These are phyloP conservation scores for Sula dactylatra DNA, from an alignment of 2,113 vertebrate genomes.

Conservation along the genomic window DNA sequence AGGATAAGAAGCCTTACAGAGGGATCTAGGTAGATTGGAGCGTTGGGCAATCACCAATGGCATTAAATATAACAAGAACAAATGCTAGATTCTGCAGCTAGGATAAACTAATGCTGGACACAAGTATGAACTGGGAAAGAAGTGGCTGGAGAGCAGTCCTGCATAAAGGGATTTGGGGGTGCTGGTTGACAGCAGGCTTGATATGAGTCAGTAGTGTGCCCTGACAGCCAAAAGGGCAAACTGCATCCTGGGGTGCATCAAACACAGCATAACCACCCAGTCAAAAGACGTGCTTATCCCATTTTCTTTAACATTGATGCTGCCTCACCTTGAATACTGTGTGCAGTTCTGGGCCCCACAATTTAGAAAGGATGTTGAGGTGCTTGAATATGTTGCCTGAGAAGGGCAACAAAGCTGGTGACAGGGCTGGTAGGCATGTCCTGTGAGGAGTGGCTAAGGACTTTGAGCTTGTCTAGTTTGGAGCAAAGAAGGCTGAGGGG, in stretches of 20 bases:
- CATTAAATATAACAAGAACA: neutral
- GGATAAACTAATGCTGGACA: neutral
- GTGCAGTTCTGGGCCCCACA: neutral
- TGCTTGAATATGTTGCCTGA: neutral
- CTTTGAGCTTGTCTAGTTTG: neutral
- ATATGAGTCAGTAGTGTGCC: neutral
- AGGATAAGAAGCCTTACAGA: neutral
- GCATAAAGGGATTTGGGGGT: neutral
- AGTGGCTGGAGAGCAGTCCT: neutral
- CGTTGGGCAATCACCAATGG: neutral
- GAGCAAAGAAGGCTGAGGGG: neutral
- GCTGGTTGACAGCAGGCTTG: neutral
- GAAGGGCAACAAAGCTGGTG: neutral
- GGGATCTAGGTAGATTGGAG: neutral
- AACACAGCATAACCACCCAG: neutral
- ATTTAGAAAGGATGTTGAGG: neutral
- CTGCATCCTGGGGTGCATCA: neutral
- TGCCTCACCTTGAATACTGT: neutral
- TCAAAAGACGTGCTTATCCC: neutral
- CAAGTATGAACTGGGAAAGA: neutral
- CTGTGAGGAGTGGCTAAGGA: neutral
- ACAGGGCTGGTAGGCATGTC: neutral
- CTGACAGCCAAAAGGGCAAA: neutral
- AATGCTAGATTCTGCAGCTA: neutral
- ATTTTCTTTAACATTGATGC: accelerated